Percentiles rank a stretch among this genome's conserved stretches.
phyloP scores from a whole-genome alignment of 2,888 invertebrate genomes.

The Mesoligia furuncula region DNA sequence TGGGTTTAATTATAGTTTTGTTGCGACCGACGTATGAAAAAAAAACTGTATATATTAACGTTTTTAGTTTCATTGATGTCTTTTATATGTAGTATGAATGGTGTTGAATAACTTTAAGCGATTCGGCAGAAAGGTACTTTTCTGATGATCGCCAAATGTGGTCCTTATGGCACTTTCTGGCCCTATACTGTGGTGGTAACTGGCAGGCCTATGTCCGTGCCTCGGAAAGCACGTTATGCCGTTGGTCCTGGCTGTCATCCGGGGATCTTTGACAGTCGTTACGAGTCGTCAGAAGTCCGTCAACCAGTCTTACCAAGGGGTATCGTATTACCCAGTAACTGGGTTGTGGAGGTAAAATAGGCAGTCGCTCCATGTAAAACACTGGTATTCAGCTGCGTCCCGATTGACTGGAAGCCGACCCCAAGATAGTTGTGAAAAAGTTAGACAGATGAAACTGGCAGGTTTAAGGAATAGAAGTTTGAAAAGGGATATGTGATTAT shows the following conservation, averaged over 20 bases:
- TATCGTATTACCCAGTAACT: background rate
- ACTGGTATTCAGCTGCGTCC: background rate
- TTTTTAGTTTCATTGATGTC: conserved; percentile 31
- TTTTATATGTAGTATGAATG: background rate
- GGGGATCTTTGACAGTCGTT: background rate
- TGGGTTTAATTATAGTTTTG: conserved; percentile 6
- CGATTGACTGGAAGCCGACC: background rate
- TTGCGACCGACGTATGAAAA: background rate
- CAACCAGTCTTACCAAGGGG: background rate
- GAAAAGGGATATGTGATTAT: background rate
- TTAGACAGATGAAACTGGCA: background rate
- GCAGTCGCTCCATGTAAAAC: background rate
- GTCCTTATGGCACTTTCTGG: background rate
- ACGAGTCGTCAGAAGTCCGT: background rate
- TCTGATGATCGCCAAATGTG: background rate
- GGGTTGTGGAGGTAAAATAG: background rate
- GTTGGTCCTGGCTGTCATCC: background rate
- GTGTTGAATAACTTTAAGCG: background rate
- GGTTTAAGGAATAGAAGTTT: background rate
- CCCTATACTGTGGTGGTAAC: background rate
- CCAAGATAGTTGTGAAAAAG: background rate
- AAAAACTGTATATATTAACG: background rate
- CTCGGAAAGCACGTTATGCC: background rate
- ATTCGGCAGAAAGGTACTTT: background rate
- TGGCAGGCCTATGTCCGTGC: background rate